These are phyloP conservation scores for Thalassophryne amazonica DNA, from an alignment of 2,797 vertebrate species.

Conservation along the genomic window DNA sequence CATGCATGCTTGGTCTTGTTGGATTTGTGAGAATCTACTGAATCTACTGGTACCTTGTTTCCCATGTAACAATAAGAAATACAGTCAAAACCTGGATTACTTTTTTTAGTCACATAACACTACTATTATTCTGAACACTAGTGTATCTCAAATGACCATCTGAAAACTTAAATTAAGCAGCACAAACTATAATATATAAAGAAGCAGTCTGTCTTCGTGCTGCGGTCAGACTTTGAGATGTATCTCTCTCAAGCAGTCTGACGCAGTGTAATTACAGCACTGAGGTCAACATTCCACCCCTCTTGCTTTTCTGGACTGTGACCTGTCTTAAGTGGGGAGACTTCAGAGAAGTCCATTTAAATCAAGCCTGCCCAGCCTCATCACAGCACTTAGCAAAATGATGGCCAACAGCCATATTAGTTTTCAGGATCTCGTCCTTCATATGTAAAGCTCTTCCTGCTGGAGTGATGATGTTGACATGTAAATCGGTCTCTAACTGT, in stretches of 20 bases:
- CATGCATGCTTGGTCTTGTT: too few relatives aligned
- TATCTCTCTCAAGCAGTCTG: constrained; percentile 16
- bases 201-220: too few relatives aligned
- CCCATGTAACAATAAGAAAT: too few relatives aligned
- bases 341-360: constrained; percentile 54
- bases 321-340: constrained; percentile 37
- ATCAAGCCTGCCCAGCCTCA: constrained; percentile 43
- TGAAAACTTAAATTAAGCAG: too few relatives aligned
- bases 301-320: constrained; percentile 31
- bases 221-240: constrained; percentile 17
- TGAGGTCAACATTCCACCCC: constrained; percentile 28
- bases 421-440: constrained; percentile 10
- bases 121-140: too few relatives aligned
- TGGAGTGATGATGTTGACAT: background rate
- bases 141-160: too few relatives aligned
- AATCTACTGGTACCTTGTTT: too few relatives aligned
- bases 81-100: too few relatives aligned
- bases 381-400: constrained; percentile 62
- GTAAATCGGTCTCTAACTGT: constrained; percentile 13
- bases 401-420: constrained; percentile 36
- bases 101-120: too few relatives aligned
- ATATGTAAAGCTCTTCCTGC: background rate
- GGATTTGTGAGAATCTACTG: too few relatives aligned
- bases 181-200: too few relatives aligned
- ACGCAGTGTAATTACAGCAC: constrained; percentile 41